Evolutionary conservation across 2,888 invertebrate species (phyloP), one percentile per base, ranked within the genome.

Genomic region (Tachina fera): DNA sequence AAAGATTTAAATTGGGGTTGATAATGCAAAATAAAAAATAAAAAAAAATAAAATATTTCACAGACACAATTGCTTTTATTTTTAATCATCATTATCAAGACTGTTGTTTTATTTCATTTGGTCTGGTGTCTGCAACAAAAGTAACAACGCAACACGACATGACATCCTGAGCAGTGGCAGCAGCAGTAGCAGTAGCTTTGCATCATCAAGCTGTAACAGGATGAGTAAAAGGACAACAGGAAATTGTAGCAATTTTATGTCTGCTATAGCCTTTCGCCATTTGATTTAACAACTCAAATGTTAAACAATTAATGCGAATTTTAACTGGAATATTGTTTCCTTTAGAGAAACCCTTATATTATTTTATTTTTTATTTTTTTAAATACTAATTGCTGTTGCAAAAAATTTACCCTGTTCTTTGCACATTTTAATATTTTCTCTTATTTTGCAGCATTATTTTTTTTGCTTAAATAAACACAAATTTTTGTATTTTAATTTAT

Each of bases 231-330:
- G 61, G 68, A 63, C 68, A 70, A 56, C 78, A 79, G 79, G 79
- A 84, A 65, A 79, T 75, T 84, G 79, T 79, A 79, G 83, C 83
- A 84, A 75, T 84, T 84, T 74, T 31, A 53, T 49, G 39, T 39
- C 45, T 19, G 39, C 53, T 61, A 22, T 22, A 58, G 41, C 19
- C 63, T 56, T 43, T 41, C 39, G 11, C 19, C 51, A 10, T 53
- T 70, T 70, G 22, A 49, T 61, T 43, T 51, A 16, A 61, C 11
- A 56, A 65, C 39, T 31, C n/a, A 43, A 65, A 65, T 58, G 16
- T 61, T 70, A 41, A 78, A 53, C 39, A 39, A 53, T 63, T 71
- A 63, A 22, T 68, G 60, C 10, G 60, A 68, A 77, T 51, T 31
- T 43, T 39, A 43, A 16, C 31, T 19, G 13, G 19, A 9, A 10